Evolutionary conservation across 37 sponge, comb jelly and placozoan genomes (phyloP).

Genomic region (Ianthella basta): DNA sequence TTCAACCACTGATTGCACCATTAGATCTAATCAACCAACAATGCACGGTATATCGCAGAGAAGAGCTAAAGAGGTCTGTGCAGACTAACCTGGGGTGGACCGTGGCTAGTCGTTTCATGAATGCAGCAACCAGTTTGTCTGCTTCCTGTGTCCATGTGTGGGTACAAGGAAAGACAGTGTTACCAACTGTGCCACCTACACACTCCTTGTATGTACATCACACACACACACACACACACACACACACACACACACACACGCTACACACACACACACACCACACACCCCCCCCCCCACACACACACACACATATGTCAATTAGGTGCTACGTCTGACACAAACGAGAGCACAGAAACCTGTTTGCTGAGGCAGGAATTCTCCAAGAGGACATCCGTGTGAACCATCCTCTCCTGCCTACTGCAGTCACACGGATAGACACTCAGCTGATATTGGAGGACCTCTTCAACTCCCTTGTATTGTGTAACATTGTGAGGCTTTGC

Average conservation of each 20-base stretch:
- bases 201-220: no score
- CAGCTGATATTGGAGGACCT: constrained; percentile 1
- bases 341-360: neutral
- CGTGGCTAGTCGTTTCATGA: neutral
- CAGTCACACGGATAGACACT: constrained; percentile 49
- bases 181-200: no score
- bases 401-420: constrained; percentile 35
- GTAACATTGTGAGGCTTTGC: constrained; percentile 32
- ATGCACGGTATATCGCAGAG: no score
- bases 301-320: neutral
- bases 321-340: neutral
- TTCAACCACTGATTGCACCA: no score
- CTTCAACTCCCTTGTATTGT: constrained; percentile 37
- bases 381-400: neutral
- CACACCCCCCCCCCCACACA: neutral
- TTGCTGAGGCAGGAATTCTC: neutral
- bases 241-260: no score
- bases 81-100: neutral
- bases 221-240: no score
- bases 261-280: no score
- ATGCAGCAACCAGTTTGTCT: neutral
- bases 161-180: no score
- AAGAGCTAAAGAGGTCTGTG: no score
- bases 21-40: no score
- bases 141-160: neutral